Base-by-base conservation (phyloP, 1,140 invertebrate genomes). In the Diorhabda sublineata region DNA sequence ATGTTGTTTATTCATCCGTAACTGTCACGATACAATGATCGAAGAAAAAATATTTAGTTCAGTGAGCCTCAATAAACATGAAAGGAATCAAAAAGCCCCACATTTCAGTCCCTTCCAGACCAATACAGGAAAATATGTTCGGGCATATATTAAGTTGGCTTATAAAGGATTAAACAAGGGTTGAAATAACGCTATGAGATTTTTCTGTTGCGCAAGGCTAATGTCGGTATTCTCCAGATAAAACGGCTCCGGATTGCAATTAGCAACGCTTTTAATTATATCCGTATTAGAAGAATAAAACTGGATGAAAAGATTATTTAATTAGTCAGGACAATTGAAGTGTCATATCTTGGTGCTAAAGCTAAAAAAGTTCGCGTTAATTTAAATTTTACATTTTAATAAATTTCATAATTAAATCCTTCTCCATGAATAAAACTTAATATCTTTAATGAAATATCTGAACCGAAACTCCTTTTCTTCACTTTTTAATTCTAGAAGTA, bases 101-200 rank as follows among this genome's bases (percentile, higher is more conserved):
- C 45, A 52, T 9, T 52, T 52, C 45, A 52, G 45, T 52, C 45
- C 45, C 45, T 52, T 52, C 45, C 2, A 52, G 45, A 52, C 45
- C 45, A 52, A 52, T 52, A 52, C 45, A 52, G 5, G 45, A 52
- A 52, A 52, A 52, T 52, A 52, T 52, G 45, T 52, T 6, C 45
- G 45, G 45, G 8, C 45, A 52, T 52, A 52, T 9, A 52, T 52
- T 52, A 52, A 52, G 5, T 52, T 6, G 45, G 45, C 45, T 52
- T 52, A 52, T 52, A 52, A 52, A 52, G 45, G 45, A 52, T 52
- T 52, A 52, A 52, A 52, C 45, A 52, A 52, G 45, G 45, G 45
- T 52, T 52, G 45, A 52, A 52, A 52, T 52, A 52, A 52, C 45
- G 45, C 45, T 9, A 9, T 52, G 8, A 9, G 45, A 52, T 52